These are phyloP conservation scores for Apaloderma vittatum DNA, from an alignment of 2,113 vertebrate genomes.

Conservation along the genomic window DNA sequence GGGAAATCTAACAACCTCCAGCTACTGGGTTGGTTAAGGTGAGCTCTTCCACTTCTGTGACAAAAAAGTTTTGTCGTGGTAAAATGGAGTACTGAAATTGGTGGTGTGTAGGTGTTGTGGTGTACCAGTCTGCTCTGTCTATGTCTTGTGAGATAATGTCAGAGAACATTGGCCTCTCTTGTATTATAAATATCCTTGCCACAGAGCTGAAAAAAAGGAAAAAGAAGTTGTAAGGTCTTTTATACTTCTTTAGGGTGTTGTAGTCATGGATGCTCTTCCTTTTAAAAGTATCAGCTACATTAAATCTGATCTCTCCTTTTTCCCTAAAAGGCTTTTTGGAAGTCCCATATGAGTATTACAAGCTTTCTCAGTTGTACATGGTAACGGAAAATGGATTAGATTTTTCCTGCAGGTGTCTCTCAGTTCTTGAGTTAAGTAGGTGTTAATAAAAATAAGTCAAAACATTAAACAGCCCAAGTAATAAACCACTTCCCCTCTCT, in stretches of 20 bases:
- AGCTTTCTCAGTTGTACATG: not conserved
- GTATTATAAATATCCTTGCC: not conserved
- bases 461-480: not conserved
- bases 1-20: not conserved
- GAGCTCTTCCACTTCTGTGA: not conserved
- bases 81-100: not conserved
- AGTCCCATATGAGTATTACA: not conserved
- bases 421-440: not conserved
- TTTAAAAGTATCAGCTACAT: not conserved
- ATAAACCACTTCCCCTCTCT: not conserved
- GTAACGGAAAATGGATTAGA: not conserved
- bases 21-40: not conserved
- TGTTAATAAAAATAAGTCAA: slow-evolving; percentile 23
- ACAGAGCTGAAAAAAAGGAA: not conserved
- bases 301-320: not conserved
- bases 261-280: not conserved
- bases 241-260: not conserved
- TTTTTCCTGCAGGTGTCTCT: slow-evolving; percentile 6
- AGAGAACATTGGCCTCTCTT: not conserved
- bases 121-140: not conserved
- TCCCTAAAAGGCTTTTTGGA: not conserved
- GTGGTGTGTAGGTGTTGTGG: not conserved
- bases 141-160: not conserved
- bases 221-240: not conserved
- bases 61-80: not conserved